Evolutionary conservation across 2,888 invertebrate species (phyloP).

Genomic region (Tholera decimalis): DNA sequence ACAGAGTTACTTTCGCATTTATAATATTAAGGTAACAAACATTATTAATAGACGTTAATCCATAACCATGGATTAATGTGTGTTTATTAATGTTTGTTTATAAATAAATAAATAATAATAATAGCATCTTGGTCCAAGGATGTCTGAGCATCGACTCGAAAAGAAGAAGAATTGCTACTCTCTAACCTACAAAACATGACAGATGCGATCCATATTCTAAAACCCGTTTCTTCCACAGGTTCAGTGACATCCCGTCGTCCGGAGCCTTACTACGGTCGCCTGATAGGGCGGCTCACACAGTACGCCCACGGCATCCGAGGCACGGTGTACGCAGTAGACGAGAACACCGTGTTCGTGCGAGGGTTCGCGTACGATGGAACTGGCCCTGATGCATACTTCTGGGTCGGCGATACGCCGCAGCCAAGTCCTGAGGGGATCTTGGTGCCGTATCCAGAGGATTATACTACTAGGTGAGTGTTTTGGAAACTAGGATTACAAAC

Average conservation of each 20-base stretch:
- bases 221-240: slow-evolving; percentile 66
- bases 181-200: background rate
- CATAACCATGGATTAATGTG: too few species aligned
- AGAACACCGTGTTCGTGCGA: slow-evolving; percentile 96
- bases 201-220: background rate
- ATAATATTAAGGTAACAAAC: too few species aligned
- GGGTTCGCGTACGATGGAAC: slow-evolving; percentile 97
- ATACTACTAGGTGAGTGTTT: slow-evolving; percentile 93
- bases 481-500: too few species aligned
- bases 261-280: slow-evolving; percentile 95
- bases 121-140: too few species aligned
- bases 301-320: slow-evolving; percentile 96
- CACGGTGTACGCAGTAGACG: slow-evolving; percentile 96
- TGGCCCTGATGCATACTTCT: slow-evolving; percentile 97
- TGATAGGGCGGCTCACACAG: slow-evolving; percentile 94
- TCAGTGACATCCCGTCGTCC: slow-evolving; percentile 72
- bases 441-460: slow-evolving; percentile 97
- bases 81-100: too few species aligned
- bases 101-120: too few species aligned
- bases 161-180: background rate
- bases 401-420: slow-evolving; percentile 96
- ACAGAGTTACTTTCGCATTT: too few species aligned
- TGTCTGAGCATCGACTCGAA: too few species aligned
- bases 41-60: too few species aligned
- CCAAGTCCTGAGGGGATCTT: slow-evolving; percentile 96